Evolutionary conservation across 2,797 vertebrate species (phyloP).

Genomic region (Sebastes nivosus): DNA sequence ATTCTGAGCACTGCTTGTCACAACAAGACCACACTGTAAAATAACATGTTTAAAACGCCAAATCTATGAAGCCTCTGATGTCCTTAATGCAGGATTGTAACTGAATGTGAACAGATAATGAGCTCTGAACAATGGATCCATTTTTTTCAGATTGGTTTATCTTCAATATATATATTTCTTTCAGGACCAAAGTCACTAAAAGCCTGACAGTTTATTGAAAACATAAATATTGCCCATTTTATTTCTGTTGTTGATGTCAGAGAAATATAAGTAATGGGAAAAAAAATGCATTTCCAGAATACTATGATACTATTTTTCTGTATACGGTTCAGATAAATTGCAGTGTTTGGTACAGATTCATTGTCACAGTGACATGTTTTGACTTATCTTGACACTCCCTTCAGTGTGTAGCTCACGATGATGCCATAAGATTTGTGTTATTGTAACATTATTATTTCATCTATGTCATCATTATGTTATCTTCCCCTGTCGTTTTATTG

Average conservation of each 20-base stretch:
- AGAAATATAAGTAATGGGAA: not conserved
- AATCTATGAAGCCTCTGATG: not conserved
- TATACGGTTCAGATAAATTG: not conserved
- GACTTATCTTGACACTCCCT: not conserved
- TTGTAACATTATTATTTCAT: conserved; percentile 10
- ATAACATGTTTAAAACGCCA: not conserved
- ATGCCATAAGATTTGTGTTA: not conserved
- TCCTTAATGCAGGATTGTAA: not conserved
- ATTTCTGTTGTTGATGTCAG: not conserved
- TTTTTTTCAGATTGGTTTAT: not conserved
- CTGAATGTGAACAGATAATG: not conserved
- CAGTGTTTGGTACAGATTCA: not conserved
- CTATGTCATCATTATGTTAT: conserved; percentile 1
- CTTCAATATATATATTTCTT: not conserved
- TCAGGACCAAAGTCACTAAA: not conserved
- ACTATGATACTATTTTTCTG: not conserved
- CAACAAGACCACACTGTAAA: not conserved
- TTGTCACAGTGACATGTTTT: not conserved
- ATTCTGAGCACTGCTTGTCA: not conserved
- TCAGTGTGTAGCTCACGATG: not conserved
- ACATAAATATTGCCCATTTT: not conserved
- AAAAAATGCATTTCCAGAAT: not conserved
- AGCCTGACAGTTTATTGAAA: not conserved
- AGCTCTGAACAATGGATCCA: not conserved
- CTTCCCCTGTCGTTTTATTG: not conserved